Base-by-base conservation (phyloP, 1,140 invertebrate genomes). In the Drosophila trapezifrons region DNA sequence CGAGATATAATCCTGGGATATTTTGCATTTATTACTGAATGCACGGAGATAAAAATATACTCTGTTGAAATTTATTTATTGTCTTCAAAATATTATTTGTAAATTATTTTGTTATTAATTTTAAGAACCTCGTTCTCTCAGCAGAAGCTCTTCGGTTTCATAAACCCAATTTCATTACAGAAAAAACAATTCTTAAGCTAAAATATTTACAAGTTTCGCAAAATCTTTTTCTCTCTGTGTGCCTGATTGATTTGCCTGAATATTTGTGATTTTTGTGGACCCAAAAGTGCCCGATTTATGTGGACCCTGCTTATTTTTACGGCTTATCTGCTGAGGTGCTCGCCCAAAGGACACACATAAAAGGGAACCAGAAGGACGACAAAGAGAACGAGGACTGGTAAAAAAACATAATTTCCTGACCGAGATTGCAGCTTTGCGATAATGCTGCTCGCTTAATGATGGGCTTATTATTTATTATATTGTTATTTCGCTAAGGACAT, bases 391-490 rank as follows among this genome's bases (percentile, higher is more conserved):
- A 22, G 17, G 52, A 17, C 27, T 32, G 47, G 17, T 13, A 12
- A 46, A 46, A 79, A 79, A 83, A 77, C 72, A 87, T 86, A 87
- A 86, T 86, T 86, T 86, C 83, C 83, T 87, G 83, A 55, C 56
- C 47, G 59, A 84, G 84, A 87, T 87, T 60, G 60, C 84, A 80
- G 80, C 76, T 66, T 64, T 56, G 55, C 45, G 83, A 87, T 89
- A 87, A 83, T 27, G 27, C 25, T 8, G 45, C 55, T 27, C 22
- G 9, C 22, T 46, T 87, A 89, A 89, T 76, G 80, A 89, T 83
- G 77, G 74, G 66, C 70, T 89, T 89, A 89, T 89, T 89, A 87
- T 89, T 84, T 80, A 84, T 89, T 80, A 87, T 84, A 82, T 62
- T 71, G 62, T 59, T 56, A 43, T 76, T 29, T 38, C 51, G 70